Conservation (phyloP, 2,888 invertebrate species). For the Aphodius granarius region DNA sequence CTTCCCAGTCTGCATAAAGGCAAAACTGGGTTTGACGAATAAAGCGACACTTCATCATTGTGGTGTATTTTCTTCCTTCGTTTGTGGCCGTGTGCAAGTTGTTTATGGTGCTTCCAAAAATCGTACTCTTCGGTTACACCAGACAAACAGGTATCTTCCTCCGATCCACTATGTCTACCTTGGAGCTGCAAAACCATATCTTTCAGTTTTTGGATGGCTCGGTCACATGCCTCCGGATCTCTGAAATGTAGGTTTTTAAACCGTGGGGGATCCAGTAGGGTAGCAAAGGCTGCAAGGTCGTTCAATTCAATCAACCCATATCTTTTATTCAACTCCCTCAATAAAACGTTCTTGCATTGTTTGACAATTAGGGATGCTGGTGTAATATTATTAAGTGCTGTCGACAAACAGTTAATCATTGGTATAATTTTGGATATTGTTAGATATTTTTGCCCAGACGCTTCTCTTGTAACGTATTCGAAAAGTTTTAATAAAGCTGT, state of each 20-base stretch:
- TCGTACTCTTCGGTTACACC: not conserved
- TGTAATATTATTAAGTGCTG: too few relatives aligned
- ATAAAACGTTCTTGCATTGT: not conserved
- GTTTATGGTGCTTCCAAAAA: not conserved
- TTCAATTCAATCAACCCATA: slow-evolving; percentile 21
- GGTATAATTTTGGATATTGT: too few relatives aligned
- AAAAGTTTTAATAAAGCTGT: too few relatives aligned
- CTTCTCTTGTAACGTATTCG: too few relatives aligned
- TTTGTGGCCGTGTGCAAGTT: not conserved
- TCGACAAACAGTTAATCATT: too few relatives aligned
- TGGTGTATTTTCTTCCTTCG: not conserved
- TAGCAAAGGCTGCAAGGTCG: slow-evolving; percentile 24
- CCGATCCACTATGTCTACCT: too few relatives aligned
- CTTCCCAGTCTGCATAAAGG: too few relatives aligned
- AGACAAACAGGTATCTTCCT: too few relatives aligned
- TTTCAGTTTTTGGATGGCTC: slow-evolving; percentile 8
- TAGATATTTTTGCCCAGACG: too few relatives aligned
- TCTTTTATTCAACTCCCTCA: slow-evolving; percentile 16
- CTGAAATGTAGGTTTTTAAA: slow-evolving; percentile 32
- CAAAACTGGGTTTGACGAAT: too few relatives aligned
- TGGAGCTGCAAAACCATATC: not conserved
- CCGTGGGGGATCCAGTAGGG: slow-evolving; percentile 30
- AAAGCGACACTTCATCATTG: too few relatives aligned
- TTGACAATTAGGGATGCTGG: too few relatives aligned
- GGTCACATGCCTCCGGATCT: slow-evolving; percentile 23